Evolutionary conservation across 2,888 invertebrate genomes (phyloP).

Genomic region (Pediacus dermestoides): DNA sequence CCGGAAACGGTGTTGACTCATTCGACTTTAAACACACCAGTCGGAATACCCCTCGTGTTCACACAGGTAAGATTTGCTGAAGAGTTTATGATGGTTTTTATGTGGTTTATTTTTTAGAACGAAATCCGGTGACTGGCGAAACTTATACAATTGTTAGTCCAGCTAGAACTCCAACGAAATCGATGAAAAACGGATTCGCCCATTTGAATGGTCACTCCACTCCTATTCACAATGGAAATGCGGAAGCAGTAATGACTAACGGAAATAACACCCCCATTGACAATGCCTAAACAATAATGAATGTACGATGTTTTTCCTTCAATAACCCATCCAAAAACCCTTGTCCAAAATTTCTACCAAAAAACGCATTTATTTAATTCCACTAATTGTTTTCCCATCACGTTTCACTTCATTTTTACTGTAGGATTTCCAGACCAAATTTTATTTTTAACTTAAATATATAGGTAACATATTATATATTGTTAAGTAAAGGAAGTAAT

Average conservation of each 20-base stretch:
- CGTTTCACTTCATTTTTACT: slow-evolving; percentile 11
- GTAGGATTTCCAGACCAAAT: slow-evolving; percentile 12
- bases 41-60: slow-evolving; percentile 40
- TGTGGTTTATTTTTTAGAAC: slow-evolving; percentile 33
- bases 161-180: slow-evolving; percentile 41
- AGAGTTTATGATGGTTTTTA: background rate
- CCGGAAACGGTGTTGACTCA: slow-evolving; percentile 48
- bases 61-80: slow-evolving; percentile 36
- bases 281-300: slow-evolving; percentile 16
- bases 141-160: slow-evolving; percentile 43
- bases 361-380: slow-evolving; percentile 13
- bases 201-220: slow-evolving; percentile 36
- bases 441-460: slow-evolving; percentile 33
- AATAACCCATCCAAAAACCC: too few relatives aligned
- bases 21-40: slow-evolving; percentile 43
- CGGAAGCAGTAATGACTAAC: slow-evolving; percentile 28
- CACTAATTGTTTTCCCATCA: slow-evolving; percentile 12
- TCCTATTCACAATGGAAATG: slow-evolving; percentile 33
- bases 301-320: too few relatives aligned
- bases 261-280: slow-evolving; percentile 24
- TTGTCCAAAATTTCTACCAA: slow-evolving; percentile 13
- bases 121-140: slow-evolving; percentile 50
- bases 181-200: slow-evolving; percentile 38
- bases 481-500: slow-evolving; percentile 31
- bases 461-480: slow-evolving; percentile 38